A percentile compares a stretch with the other conserved stretches of the same genome.
These are phyloP conservation scores for Perca schrenkii DNA, from an alignment of 2,113 vertebrate species.

Conservation along the genomic window DNA sequence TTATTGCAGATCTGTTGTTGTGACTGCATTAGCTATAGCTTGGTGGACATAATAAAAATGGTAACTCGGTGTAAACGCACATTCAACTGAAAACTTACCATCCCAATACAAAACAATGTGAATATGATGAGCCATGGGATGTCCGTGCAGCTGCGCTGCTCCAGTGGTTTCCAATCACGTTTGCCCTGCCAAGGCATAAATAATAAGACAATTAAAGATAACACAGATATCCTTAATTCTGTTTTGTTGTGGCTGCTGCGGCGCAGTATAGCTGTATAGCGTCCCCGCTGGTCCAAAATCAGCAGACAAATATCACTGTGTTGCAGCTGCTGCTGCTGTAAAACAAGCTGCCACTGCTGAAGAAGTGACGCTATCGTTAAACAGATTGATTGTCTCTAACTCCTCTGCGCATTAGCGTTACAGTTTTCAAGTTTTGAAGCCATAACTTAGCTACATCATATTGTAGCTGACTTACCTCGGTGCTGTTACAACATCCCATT, in stretches of 20 bases:
- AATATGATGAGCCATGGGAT: slow-evolving; percentile 95
- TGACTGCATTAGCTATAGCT: neutral
- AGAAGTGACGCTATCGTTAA: slow-evolving; percentile 34
- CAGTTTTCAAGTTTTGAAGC: neutral
- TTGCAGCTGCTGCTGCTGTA: neutral
- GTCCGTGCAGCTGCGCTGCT: slow-evolving; percentile 94
- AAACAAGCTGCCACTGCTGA: slow-evolving; percentile 25
- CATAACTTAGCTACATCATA: neutral
- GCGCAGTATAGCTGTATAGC: neutral
- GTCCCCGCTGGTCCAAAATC: neutral
- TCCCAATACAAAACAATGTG: slow-evolving; percentile 91
- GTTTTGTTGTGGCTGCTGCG: neutral
- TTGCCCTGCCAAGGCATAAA: slow-evolving; percentile 85
- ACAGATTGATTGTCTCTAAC: neutral
- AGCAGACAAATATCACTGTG: neutral
- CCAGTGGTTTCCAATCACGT: slow-evolving; percentile 94
- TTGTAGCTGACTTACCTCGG: slow-evolving; percentile 59
- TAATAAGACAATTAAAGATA: neutral
- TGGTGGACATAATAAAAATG: neutral
- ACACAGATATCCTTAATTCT: neutral
- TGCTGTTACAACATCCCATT: slow-evolving; percentile 76
- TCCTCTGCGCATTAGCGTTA: neutral
- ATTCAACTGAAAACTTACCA: slow-evolving; percentile 87
- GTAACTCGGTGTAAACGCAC: neutral
- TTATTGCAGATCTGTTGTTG: neutral